phyloP scores from a whole-genome alignment of 2,113 vertebrate genomes.

The Pollachius pollachius region DNA sequence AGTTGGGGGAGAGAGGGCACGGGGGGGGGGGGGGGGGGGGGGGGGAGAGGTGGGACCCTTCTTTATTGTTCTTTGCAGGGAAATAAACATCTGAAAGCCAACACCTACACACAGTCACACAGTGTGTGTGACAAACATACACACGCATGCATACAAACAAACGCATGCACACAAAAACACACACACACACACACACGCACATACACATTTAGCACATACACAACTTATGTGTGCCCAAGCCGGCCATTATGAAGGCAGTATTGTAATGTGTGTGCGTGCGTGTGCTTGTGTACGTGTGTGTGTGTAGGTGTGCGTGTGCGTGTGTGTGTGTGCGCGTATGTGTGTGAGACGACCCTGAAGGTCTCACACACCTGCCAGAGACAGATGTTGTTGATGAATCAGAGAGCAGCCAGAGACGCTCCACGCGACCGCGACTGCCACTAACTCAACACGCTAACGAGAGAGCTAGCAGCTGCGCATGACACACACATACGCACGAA shows the following conservation, averaged over 20 bases:
- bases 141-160: conserved; percentile 21
- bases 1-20: conserved; percentile 39
- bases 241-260: conserved; percentile 54
- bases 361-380: conserved; percentile 74
- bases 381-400: conserved; percentile 77
- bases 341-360: conserved; percentile 52
- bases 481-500: conserved; percentile 48
- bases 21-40: conserved; percentile 18
- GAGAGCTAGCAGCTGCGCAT: conserved; percentile 74
- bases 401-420: conserved; percentile 55
- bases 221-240: conserved; percentile 15
- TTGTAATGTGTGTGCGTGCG: conserved; percentile 46
- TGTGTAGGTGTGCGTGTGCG: too few relatives aligned
- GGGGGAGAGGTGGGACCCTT: conserved; percentile 19
- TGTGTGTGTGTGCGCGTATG: too few relatives aligned
- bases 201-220: too few relatives aligned
- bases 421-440: conserved; percentile 40
- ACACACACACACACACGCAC: conserved; percentile 16
- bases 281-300: too few relatives aligned
- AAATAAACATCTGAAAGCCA: conserved; percentile 16
- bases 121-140: conserved; percentile 3
- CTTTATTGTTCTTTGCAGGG: conserved; percentile 40
- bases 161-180: too few relatives aligned
- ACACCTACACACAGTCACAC: conserved; percentile 10
- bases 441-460: conserved; percentile 57